Base-by-base conservation (phyloP, 2,888 invertebrate species). In the Brenthis daphne region DNA sequence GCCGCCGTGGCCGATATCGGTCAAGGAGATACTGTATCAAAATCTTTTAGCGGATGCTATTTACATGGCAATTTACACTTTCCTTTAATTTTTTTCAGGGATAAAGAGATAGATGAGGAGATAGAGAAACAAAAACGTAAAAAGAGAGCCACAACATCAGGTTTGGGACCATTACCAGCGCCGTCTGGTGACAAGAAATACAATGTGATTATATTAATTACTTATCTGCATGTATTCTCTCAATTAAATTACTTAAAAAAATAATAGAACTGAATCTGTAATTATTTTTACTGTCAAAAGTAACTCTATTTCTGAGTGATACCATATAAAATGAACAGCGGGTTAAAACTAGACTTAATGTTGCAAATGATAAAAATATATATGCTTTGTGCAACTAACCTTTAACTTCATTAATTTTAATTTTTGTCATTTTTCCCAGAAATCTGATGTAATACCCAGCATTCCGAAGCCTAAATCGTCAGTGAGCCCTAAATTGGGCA, bases 41-140 rank as follows among this genome's bases (percentile, higher is more conserved):
- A 43, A 43, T 51, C 6, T 16, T 3, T 51, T 13, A 53, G n/a
- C n/a, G 5, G 6, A 16, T 14, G 51, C 6, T 14, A 53, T 14
- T 53, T 14, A 14, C 51, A 53, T 8, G 3, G 29, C 4, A 29
- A 29, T 29, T 29, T 29, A 29, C 3, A 24, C 4, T 29, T 29
- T 29, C 3, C 4, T 29, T 14, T 4, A 3, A 24, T 51, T 4
- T 33, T 50, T 72, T 94, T 84, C 83, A 96, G 96, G 97, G 97
- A 97, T 77, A 96, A 97, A 85, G 97, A 97, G 85, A 95, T 97
- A 72, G 97, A 97, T 77, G 97, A 97, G 81, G 97, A 97, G 87
- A 94, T 96, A 63, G 97, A 97, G 82, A 94, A 94, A 74, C 96
- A 96, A 80, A 97, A 96, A 80, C 94, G 96, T 77, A 96, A 97